phyloP scores from a whole-genome alignment of 2,888 invertebrate species.

The Hedya salicella region DNA sequence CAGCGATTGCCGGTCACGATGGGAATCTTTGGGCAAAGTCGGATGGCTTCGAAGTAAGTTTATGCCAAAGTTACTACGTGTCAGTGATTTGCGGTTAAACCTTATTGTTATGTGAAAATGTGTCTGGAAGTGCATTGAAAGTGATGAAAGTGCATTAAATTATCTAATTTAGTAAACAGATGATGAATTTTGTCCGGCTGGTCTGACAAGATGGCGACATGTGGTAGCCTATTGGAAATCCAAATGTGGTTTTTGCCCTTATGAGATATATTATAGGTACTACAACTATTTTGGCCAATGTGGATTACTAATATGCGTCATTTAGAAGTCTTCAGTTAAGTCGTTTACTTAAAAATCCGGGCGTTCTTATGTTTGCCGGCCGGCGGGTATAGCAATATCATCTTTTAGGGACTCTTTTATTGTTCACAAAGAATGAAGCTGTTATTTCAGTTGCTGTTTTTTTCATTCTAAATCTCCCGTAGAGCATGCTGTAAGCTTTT shows the following conservation, averaged over 20 bases:
- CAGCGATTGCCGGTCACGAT: constrained; percentile 97
- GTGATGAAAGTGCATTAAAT: constrained; percentile 58
- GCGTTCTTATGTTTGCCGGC: constrained; percentile 20
- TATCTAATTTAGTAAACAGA: constrained; percentile 56
- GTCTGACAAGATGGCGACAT: constrained; percentile 85
- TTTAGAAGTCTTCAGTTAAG: background rate
- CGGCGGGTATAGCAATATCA: constrained; percentile 19
- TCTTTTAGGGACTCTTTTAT: background rate
- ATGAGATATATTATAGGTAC: constrained; percentile 12
- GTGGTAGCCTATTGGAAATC: constrained; percentile 63
- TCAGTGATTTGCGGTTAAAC: constrained; percentile 59
- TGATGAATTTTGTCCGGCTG: constrained; percentile 78
- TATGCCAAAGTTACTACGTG: constrained; percentile 62
- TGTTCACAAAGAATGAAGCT: background rate
- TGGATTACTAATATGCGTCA: background rate
- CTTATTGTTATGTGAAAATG: constrained; percentile 50
- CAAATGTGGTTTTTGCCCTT: constrained; percentile 34
- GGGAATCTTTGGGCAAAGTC: constrained; percentile 98
- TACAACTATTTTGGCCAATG: background rate
- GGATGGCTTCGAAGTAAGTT: constrained; percentile 96
- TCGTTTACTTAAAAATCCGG: background rate
- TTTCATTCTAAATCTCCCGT: background rate
- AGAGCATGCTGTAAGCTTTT: background rate
- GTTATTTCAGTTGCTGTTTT: background rate
- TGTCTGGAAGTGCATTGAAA: constrained; percentile 54